These are phyloP conservation scores for Drosophila athabasca DNA, from an alignment of 1,140 invertebrate genomes.

Conservation along the genomic window DNA sequence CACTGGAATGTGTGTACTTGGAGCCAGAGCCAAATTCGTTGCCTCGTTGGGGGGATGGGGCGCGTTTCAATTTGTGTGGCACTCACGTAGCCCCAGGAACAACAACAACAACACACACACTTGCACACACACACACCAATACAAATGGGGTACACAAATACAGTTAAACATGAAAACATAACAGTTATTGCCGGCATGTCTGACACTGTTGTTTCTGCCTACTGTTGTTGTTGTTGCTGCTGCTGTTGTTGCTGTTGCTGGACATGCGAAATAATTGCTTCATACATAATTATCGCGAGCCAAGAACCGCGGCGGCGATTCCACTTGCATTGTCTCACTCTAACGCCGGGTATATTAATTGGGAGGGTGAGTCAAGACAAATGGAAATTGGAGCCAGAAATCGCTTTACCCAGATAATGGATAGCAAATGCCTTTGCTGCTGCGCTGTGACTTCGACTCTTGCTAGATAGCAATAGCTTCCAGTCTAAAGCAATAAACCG, in stretches of 20 bases:
- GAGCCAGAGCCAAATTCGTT: conserved; percentile 49
- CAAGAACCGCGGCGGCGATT: conserved; percentile 1
- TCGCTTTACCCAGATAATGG: too few species aligned
- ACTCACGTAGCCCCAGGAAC: conserved; percentile 47
- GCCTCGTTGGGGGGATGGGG: conserved; percentile 31
- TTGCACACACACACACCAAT: conserved; percentile 8
- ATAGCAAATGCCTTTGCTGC: too few species aligned
- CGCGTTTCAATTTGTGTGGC: conserved; percentile 66
- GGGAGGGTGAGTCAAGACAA: too few species aligned
- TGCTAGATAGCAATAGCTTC: too few species aligned
- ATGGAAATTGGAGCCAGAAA: too few species aligned
- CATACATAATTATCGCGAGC: conserved; percentile 75
- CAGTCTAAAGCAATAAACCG: too few species aligned
- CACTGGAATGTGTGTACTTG: conserved; percentile 9
- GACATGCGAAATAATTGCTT: conserved; percentile 76
- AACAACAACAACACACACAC: too few species aligned
- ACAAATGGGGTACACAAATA: conserved; percentile 45
- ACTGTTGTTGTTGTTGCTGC: conserved; percentile 12
- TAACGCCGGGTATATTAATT: too few species aligned
- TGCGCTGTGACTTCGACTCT: too few species aligned
- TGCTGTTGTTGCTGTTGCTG: conserved; percentile 57
- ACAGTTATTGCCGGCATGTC: conserved; percentile 50
- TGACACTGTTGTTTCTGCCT: conserved; percentile 2
- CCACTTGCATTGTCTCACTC: not conserved
- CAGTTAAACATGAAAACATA: conserved; percentile 55